These are phyloP conservation scores for Thymelicus lineola DNA, from an alignment of 2,888 invertebrate genomes.

Conservation along the genomic window DNA sequence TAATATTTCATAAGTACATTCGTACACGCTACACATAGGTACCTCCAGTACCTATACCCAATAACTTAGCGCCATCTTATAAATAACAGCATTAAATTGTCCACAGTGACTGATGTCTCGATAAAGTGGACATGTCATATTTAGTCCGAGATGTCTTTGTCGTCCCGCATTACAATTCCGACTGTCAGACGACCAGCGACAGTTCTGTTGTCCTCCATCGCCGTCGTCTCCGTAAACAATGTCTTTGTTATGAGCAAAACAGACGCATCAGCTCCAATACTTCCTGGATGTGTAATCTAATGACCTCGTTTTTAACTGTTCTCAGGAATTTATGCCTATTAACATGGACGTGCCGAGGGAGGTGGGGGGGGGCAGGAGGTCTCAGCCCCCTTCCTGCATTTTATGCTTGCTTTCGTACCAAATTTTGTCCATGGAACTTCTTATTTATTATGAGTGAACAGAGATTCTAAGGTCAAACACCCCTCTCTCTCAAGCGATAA, in stretches of 20 bases:
- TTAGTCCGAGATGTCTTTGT: slow-evolving; percentile 27
- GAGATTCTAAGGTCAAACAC: no score
- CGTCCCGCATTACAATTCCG: slow-evolving; percentile 39
- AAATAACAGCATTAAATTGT: slow-evolving; percentile 12
- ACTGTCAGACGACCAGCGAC: slow-evolving; percentile 1
- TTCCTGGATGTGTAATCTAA: slow-evolving; percentile 25
- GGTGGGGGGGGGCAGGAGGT: no score
- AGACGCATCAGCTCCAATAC: slow-evolving; percentile 26
- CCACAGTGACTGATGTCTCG: slow-evolving; percentile 4
- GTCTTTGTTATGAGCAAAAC: slow-evolving; percentile 61
- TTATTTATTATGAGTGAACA: no score
- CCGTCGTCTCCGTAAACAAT: slow-evolving; percentile 57
- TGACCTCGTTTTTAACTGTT: slow-evolving; percentile 13
- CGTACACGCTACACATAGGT: background rate
- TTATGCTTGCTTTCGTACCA: no score
- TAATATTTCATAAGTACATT: no score
- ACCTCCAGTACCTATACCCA: background rate
- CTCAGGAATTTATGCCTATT: slow-evolving; percentile 8
- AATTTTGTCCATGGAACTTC: no score
- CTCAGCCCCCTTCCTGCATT: no score
- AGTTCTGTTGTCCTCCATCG: background rate
- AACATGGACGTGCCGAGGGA: no score
- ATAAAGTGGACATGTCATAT: slow-evolving; percentile 35
- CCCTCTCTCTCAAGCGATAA: no score
- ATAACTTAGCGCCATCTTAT: slow-evolving; percentile 2